These are phyloP conservation scores for Glyphotaelius pellucidus DNA, from an alignment of 2,888 invertebrate genomes.

Conservation along the genomic window DNA sequence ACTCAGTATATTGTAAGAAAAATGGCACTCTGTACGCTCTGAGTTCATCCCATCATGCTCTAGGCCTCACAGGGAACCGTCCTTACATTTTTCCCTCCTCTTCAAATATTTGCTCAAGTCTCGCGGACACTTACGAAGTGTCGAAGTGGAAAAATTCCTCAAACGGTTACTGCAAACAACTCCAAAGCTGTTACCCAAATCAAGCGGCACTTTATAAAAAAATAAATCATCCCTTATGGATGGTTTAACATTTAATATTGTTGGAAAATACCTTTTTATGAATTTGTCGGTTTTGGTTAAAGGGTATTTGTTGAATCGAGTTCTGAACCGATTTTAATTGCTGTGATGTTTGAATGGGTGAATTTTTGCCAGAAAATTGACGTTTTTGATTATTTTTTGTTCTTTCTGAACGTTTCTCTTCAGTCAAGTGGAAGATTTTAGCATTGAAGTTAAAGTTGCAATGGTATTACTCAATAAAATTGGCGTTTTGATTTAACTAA, in stretches of 20 bases:
- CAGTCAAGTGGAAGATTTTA: background rate
- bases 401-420: background rate
- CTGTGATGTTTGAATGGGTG: conserved; percentile 20
- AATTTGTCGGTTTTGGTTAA: background rate
- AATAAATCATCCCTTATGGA: background rate
- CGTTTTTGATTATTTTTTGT: background rate
- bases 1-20: background rate
- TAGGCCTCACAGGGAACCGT: background rate
- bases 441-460: background rate
- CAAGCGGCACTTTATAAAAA: background rate
- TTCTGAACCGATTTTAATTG: conserved; percentile 18
- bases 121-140: conserved; percentile 64
- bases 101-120: conserved; percentile 64
- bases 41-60: background rate
- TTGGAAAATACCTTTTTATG: background rate
- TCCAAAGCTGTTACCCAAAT: background rate
- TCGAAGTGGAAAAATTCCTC: conserved; percentile 61
- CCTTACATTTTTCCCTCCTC: conserved; percentile 43
- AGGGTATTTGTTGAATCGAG: background rate
- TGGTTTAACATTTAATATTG: background rate
- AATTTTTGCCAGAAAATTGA: background rate
- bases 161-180: conserved; percentile 6
- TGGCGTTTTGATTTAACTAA: background rate
- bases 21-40: background rate
- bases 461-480: background rate